Evolutionary conservation across 2,797 vertebrate genomes (phyloP), one percentile per base, ranked within the genome.

Genomic region (Chanos chanos): DNA sequence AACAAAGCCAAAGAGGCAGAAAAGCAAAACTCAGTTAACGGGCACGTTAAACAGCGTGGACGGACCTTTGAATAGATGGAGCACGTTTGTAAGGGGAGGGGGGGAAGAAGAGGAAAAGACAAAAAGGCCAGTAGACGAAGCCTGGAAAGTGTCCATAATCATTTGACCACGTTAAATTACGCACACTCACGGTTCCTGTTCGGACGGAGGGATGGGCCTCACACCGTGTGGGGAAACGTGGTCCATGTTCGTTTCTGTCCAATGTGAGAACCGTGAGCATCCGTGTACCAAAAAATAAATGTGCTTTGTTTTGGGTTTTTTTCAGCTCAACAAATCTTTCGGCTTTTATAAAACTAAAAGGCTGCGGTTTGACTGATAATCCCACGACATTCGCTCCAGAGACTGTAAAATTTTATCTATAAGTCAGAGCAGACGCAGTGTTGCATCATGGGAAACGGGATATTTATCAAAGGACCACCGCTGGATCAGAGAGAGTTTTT

Each of bases 371-470:
- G 61, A 71, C 54, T 33, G 53, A 55, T 53, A 69, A 53, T 58
- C 65, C 47, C 52, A 7, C 21, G 36, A 49, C 55, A 60, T 57
- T 72, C 52, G 31, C 36, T 77, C 65, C 68, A 76, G 71, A 65
- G 40, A 61, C 59, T 69, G 64, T 80, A 58, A 81, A 81, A 78
- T 31, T 71, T 67, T 68, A 82, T 77, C 72, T 77, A 43, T 34
- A 31, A n/a, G 5, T 64, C 68, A 41, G 50, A 64, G 54, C 64
- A 51, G 74, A 71, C 57, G 51, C 43, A 59, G 50, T 56, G 68
- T 75, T 83, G 78, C 78, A 79, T 85, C 71, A 82, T 80, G 74
- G 74, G 78, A 85, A 82, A 72, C 69, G 61, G 47, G 68, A 67
- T 68, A 55, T 43, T 76, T 75, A 82, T 84, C 80, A 80, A 85